Evolutionary conservation across 2,888 invertebrate genomes (phyloP).

Genomic region (Agonopterix subpropinquella): DNA sequence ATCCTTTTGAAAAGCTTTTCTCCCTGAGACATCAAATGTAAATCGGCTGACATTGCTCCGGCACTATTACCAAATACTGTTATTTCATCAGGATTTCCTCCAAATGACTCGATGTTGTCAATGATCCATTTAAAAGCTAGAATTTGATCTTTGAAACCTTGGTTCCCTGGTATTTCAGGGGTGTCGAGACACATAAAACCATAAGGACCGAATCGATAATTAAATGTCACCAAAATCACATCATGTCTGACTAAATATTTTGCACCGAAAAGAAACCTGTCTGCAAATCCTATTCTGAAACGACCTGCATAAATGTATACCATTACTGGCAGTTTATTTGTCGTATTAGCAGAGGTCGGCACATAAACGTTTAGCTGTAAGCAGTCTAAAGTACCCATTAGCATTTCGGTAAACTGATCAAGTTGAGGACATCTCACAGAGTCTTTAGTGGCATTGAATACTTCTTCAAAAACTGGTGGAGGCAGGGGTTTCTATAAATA

Average conservation of each 20-base stretch:
- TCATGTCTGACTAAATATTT: constrained; percentile 37
- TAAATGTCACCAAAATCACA: constrained; percentile 38
- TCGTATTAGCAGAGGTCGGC: constrained; percentile 25
- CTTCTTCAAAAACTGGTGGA: constrained; percentile 24
- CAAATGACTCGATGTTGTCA: constrained; percentile 40
- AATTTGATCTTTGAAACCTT: constrained; percentile 47
- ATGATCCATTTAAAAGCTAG: constrained; percentile 43
- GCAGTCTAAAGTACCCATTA: constrained; percentile 34
- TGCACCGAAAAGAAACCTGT: constrained; percentile 27
- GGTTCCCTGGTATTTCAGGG: constrained; percentile 41
- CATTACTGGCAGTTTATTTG: constrained; percentile 37
- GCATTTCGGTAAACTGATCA: constrained; percentile 16
- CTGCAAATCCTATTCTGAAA: constrained; percentile 25
- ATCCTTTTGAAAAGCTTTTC: constrained; percentile 32
- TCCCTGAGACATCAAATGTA: constrained; percentile 31
- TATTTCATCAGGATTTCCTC: constrained; percentile 38
- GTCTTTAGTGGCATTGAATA: constrained; percentile 38
- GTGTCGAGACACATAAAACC: constrained; percentile 48
- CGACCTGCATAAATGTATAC: constrained; percentile 41
- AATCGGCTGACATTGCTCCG: constrained; percentile 37
- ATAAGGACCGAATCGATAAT: constrained; percentile 40
- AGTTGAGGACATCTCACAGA: constrained; percentile 41
- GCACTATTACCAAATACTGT: constrained; percentile 42
- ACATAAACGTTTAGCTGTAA: constrained; percentile 38
- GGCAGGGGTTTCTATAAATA: constrained; percentile 7